Percentiles rank a stretch among this genome's conserved stretches.
Conservation (phyloP, 2,797 vertebrate species). For the Danio kyathit region DNA sequence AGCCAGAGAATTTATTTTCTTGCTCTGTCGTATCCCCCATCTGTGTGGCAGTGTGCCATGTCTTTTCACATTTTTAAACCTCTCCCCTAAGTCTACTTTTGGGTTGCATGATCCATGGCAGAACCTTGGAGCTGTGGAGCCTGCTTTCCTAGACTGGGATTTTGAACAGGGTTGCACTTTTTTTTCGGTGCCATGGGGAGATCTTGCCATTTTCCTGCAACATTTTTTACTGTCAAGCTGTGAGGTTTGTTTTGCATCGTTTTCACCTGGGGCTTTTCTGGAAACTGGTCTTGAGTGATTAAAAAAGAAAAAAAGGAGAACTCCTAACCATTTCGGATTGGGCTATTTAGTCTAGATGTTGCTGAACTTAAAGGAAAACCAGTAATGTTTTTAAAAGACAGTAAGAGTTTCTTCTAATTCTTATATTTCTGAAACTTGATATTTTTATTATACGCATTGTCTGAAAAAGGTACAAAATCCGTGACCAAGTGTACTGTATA, state of each 20-base stretch:
- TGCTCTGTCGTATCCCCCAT: conserved; percentile 49
- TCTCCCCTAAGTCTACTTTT: conserved; percentile 47
- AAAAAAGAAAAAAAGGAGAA: not conserved
- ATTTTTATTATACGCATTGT: not conserved
- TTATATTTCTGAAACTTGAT: not conserved
- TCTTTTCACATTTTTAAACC: conserved; percentile 53
- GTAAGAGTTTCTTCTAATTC: conserved; percentile 2
- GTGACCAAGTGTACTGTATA: no score
- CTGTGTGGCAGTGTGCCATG: conserved; percentile 60
- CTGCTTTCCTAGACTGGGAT: conserved; percentile 42
- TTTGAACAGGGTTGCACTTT: conserved; percentile 30
- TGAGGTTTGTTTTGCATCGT: conserved; percentile 17
- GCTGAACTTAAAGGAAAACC: conserved; percentile 22
- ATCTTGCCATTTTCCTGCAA: conserved; percentile 37
- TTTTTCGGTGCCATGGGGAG: conserved; percentile 1
- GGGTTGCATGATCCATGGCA: conserved; percentile 38
- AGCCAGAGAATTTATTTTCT: conserved; percentile 52
- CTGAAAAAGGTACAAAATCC: no score
- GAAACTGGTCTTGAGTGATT: conserved; percentile 25
- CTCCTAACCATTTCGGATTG: not conserved
- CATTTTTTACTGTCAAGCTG: conserved; percentile 32
- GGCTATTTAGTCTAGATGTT: conserved; percentile 27
- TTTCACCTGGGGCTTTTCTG: conserved; percentile 24
- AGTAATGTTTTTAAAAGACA: not conserved
- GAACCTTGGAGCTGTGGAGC: conserved; percentile 41